A percentile compares a stretch with the other conserved stretches of the same genome.
These are phyloP conservation scores for Amniataba percoides DNA, from an alignment of 2,797 vertebrate genomes.

Conservation along the genomic window DNA sequence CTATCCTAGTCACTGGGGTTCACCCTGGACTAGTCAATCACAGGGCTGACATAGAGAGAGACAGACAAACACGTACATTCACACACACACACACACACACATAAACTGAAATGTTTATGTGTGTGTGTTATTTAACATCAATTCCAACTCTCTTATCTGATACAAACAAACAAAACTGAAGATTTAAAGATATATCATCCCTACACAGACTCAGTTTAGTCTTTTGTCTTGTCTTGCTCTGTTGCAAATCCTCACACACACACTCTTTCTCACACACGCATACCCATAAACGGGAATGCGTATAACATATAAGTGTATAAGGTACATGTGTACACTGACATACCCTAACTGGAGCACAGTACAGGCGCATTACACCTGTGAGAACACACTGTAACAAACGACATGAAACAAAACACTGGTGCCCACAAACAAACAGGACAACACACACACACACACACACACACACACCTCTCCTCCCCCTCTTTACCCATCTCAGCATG, in stretches of 20 bases:
- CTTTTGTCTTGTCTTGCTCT: neutral
- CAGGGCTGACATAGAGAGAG: too few species aligned
- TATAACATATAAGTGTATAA: neutral
- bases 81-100: too few species aligned
- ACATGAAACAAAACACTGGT: constrained; percentile 52
- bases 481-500: constrained; percentile 83
- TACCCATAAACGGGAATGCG: constrained; percentile 12
- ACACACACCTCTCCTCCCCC: constrained; percentile 28
- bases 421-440: constrained; percentile 47
- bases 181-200: neutral
- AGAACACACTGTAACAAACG: constrained; percentile 43
- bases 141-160: neutral
- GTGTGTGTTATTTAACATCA: neutral
- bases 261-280: neutral
- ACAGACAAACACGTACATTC: too few species aligned
- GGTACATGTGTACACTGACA: constrained; percentile 24
- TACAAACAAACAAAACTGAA: neutral
- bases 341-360: neutral
- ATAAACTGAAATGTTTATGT: too few species aligned
- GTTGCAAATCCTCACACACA: neutral
- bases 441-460: constrained; percentile 34
- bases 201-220: neutral
- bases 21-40: too few species aligned
- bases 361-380: constrained; percentile 37
- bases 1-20: too few species aligned